Evolutionary conservation across 2,888 invertebrate species (phyloP).

Genomic region (Branchipolynoe longqiensis): DNA sequence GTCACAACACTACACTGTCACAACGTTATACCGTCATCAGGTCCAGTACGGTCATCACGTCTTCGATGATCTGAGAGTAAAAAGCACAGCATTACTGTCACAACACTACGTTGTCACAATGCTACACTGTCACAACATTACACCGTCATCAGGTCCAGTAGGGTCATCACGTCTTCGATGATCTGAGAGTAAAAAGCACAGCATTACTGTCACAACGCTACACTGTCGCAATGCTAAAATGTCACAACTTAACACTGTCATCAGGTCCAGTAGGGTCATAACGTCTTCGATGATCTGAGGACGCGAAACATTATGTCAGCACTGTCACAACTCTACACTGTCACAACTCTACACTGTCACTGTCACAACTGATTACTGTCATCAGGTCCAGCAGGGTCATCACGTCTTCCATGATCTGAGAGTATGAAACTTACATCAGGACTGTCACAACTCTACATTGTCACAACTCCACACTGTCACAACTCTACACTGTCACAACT

Average conservation of each 20-base stretch:
- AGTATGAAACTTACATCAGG: too few relatives aligned
- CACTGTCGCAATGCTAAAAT: neutral
- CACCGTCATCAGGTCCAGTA: neutral
- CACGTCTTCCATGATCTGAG: constrained; percentile 84
- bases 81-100: too few relatives aligned
- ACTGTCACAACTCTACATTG: too few relatives aligned
- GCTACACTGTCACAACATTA: neutral
- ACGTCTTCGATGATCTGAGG: constrained; percentile 84
- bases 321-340: neutral
- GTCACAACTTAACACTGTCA: constrained; percentile 82
- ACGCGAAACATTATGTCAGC: too few relatives aligned
- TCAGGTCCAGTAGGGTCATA: constrained; percentile 83
- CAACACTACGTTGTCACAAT: neutral
- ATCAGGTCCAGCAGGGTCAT: constrained; percentile 84
- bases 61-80: neutral
- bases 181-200: too few relatives aligned
- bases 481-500: neutral
- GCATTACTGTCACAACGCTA: neutral
- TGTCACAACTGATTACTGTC: too few relatives aligned
- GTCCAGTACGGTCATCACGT: neutral
- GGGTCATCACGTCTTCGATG: neutral
- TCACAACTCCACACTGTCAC: too few relatives aligned
- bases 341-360: neutral
- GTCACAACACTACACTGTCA: too few relatives aligned
- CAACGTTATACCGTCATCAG: neutral